A percentile compares a stretch with the other conserved stretches of the same genome.
Evolutionary conservation across 2,113 vertebrate genomes (phyloP).

Genomic region (Mixornis gularis): DNA sequence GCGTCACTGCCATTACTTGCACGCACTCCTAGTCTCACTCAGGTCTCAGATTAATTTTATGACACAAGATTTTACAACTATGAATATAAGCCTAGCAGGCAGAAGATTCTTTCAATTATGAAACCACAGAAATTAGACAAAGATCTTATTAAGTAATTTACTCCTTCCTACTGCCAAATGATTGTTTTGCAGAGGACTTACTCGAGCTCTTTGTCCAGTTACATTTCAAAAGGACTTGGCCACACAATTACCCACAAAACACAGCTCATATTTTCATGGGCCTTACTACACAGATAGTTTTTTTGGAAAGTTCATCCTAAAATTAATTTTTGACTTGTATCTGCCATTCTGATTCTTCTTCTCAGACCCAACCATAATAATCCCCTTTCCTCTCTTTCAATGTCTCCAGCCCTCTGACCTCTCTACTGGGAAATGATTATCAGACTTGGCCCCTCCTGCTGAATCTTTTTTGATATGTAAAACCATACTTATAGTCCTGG

Average conservation of each 20-base stretch:
- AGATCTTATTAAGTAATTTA: background rate
- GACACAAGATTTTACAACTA: background rate
- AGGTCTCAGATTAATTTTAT: background rate
- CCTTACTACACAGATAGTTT: background rate
- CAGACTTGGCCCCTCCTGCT: background rate
- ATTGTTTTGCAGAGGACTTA: background rate
- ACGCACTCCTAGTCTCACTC: background rate
- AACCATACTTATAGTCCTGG: background rate
- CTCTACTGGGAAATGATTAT: background rate
- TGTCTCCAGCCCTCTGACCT: background rate
- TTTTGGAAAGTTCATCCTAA: background rate
- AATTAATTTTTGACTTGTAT: background rate
- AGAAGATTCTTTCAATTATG: background rate
- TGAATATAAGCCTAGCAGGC: background rate
- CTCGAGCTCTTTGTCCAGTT: background rate
- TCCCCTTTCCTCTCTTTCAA: background rate
- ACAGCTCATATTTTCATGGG: background rate
- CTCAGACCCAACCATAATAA: background rate
- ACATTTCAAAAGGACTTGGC: background rate
- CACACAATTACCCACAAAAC: background rate
- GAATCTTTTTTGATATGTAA: background rate
- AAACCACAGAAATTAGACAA: background rate
- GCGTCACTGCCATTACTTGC: background rate
- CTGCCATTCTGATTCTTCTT: background rate
- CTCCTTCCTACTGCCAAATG: background rate